These are phyloP conservation scores for Sinopyrophorus schimmeli DNA, from an alignment of 2,888 invertebrate genomes.

Conservation along the genomic window DNA sequence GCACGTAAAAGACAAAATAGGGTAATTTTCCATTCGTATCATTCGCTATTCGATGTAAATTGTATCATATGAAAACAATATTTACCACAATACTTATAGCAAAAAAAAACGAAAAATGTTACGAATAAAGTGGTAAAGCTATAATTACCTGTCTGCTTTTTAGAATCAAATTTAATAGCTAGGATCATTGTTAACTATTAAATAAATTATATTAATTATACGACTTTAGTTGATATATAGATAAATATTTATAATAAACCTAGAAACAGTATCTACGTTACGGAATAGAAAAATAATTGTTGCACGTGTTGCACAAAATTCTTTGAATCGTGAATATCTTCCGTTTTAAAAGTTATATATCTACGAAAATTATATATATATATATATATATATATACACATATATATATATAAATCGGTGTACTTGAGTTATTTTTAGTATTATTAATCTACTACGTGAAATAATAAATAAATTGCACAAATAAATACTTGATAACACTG, in stretches of 20 bases:
- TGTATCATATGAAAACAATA: constrained; percentile 37
- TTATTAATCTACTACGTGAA: constrained; percentile 24
- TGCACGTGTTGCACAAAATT: constrained; percentile 52
- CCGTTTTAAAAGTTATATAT: constrained; percentile 28
- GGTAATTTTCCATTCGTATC: constrained; percentile 31
- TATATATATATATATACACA: too few relatives aligned
- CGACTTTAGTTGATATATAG: constrained; percentile 40
- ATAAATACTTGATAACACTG: constrained; percentile 48
- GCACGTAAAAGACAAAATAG: constrained; percentile 48
- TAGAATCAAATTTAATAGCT: constrained; percentile 55
- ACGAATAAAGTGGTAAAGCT: constrained; percentile 21
- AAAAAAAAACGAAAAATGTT: constrained; percentile 23
- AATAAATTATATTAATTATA: constrained; percentile 50
- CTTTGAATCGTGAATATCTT: constrained; percentile 31
- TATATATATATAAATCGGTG: constrained; percentile 9
- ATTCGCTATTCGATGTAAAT: constrained; percentile 42
- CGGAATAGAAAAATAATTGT: constrained; percentile 45
- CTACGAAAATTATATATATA: constrained; percentile 23
- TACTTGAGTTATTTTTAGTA: constrained; percentile 20
- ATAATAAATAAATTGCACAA: constrained; percentile 45
- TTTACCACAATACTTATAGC: constrained; percentile 18
- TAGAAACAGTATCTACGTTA: constrained; percentile 45
- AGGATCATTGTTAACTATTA: constrained; percentile 56
- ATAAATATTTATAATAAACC: constrained; percentile 49
- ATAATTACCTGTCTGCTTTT: constrained; percentile 46